Conservation (phyloP, 1,140 invertebrate species). For the Danaus plexippus region DNA sequence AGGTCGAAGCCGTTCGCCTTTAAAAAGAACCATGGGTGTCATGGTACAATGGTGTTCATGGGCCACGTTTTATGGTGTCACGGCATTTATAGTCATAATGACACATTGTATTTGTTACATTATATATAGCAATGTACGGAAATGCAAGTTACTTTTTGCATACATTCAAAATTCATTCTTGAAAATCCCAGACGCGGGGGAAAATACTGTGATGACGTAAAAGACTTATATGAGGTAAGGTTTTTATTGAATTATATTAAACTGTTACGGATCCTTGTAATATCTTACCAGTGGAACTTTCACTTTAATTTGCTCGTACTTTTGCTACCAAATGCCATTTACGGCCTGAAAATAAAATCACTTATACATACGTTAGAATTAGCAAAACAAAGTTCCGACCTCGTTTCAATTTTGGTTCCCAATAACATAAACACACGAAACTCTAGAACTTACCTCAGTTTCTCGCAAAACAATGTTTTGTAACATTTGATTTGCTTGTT, state of each 20-base stretch:
- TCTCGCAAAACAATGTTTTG: slow-evolving; percentile 2
- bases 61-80: slow-evolving; percentile 51
- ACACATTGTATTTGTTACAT: slow-evolving; percentile 10
- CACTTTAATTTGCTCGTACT: too few relatives aligned
- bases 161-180: too few relatives aligned
- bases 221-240: too few relatives aligned
- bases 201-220: too few relatives aligned
- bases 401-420: slow-evolving; percentile 21
- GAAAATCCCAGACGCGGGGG: too few relatives aligned
- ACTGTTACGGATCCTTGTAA: too few relatives aligned
- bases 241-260: too few relatives aligned
- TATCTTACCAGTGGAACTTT: too few relatives aligned
- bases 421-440: slow-evolving; percentile 13
- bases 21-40: slow-evolving; percentile 21
- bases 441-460: slow-evolving; percentile 1
- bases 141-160: slow-evolving; percentile 3
- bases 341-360: too few relatives aligned
- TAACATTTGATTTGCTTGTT: slow-evolving; percentile 6
- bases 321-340: too few relatives aligned
- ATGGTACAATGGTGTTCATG: slow-evolving; percentile 45
- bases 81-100: slow-evolving; percentile 54
- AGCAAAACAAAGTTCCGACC: slow-evolving; percentile 5
- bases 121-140: slow-evolving; percentile 15
- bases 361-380: too few relatives aligned
- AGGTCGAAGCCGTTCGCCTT: slow-evolving; percentile 45